phyloP scores from a whole-genome alignment of 2,797 vertebrate genomes.

The Heliangelus exortis region DNA sequence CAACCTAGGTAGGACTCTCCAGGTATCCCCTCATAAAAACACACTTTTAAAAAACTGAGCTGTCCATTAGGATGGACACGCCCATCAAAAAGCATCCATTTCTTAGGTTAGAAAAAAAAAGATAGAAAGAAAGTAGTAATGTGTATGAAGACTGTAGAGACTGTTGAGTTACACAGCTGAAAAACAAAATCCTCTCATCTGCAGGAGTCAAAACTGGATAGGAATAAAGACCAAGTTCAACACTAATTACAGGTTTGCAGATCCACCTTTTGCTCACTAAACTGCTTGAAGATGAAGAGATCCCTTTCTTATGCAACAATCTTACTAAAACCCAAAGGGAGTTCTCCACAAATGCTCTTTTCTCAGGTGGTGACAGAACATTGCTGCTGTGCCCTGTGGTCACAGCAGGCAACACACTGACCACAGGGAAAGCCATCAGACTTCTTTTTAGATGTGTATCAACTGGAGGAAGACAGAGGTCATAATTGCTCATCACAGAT shows the following conservation, averaged over 20 bases:
- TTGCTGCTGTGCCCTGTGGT: not conserved
- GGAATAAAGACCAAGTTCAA: not conserved
- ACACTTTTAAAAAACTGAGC: not conserved
- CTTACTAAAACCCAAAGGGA: not conserved
- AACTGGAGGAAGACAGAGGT: not conserved
- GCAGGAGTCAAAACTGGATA: not conserved
- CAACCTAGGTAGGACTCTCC: not conserved
- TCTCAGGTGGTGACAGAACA: not conserved
- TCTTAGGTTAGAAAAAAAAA: not conserved
- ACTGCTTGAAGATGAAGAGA: not conserved
- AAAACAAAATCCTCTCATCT: not conserved
- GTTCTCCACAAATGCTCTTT: not conserved
- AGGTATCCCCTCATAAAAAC: not conserved
- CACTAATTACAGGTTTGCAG: not conserved
- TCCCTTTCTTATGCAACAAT: not conserved
- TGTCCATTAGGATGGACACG: not conserved
- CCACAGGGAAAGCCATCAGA: not conserved
- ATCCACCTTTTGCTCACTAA: not conserved
- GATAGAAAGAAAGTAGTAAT: not conserved
- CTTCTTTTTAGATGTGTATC: slow-evolving; percentile 37
- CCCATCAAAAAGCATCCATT: not conserved
- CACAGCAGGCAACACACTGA: not conserved
- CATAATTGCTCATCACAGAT: not conserved
- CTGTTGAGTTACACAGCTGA: not conserved
- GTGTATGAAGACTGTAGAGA: not conserved